These are phyloP conservation scores for Mastacembelus armatus DNA, from an alignment of 2,797 vertebrate genomes.

Conservation along the genomic window DNA sequence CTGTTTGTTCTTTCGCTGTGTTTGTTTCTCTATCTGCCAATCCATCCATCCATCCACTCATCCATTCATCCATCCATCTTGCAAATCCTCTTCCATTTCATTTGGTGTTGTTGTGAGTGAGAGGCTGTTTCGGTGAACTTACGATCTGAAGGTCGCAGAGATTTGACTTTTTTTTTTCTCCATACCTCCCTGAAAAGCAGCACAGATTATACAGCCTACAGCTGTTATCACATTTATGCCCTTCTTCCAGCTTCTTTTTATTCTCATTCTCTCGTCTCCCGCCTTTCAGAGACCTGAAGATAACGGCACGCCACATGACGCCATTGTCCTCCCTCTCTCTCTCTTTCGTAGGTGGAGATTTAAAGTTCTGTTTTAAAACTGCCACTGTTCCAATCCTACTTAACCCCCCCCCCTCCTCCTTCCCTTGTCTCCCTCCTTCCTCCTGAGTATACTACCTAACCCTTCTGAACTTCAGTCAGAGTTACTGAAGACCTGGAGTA, in stretches of 20 bases:
- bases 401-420: conserved; percentile 71
- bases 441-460: conserved; percentile 81
- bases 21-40: conserved; percentile 74
- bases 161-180: conserved; percentile 53
- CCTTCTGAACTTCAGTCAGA: conserved; percentile 83
- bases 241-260: conserved; percentile 78
- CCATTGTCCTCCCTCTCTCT: conserved; percentile 76
- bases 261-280: conserved; percentile 70
- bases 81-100: conserved; percentile 68
- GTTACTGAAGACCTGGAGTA: conserved; percentile 79
- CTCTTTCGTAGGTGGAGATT: conserved; percentile 82
- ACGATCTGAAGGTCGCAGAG: conserved; percentile 73
- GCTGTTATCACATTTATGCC: conserved; percentile 80
- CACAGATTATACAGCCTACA: conserved; percentile 78
- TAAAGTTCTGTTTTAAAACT: conserved; percentile 85
- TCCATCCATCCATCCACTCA: conserved; percentile 62
- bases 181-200: conserved; percentile 73
- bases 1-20: conserved; percentile 73
- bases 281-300: conserved; percentile 79
- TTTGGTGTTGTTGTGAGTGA: conserved; percentile 46
- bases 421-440: conserved; percentile 71
- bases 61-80: conserved; percentile 72
- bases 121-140: conserved; percentile 63
- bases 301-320: conserved; percentile 77
- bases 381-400: conserved; percentile 83